Evolutionary conservation across 1,140 invertebrate genomes (phyloP).

Genomic region (Diachasmimorpha longicaudata): DNA sequence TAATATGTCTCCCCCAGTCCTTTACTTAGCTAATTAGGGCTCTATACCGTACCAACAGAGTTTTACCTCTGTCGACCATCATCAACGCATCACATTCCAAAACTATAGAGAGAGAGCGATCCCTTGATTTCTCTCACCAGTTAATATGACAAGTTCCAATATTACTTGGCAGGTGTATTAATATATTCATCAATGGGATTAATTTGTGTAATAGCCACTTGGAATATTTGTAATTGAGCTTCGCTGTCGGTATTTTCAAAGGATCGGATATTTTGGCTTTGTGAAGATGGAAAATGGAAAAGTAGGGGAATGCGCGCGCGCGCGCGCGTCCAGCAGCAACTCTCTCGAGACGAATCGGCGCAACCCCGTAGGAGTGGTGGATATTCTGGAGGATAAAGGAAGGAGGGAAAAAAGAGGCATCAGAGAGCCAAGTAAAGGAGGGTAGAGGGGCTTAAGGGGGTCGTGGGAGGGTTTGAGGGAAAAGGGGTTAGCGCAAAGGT

Average conservation of each 20-base stretch:
- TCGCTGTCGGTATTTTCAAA: background rate
- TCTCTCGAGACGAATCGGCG: background rate
- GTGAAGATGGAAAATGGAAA: background rate
- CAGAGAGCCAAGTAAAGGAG: slow-evolving; percentile 15
- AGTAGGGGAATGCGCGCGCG: background rate
- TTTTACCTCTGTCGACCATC: slow-evolving; percentile 9
- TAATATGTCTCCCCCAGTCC: slow-evolving; percentile 44
- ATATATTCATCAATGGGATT: slow-evolving; percentile 60
- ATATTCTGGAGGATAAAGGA: slow-evolving; percentile 1
- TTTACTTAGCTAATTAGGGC: slow-evolving; percentile 64
- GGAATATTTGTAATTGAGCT: background rate
- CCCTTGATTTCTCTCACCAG: background rate
- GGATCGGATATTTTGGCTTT: background rate
- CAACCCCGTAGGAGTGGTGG: background rate
- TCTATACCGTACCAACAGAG: slow-evolving; percentile 34
- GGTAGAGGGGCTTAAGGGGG: slow-evolving; percentile 7
- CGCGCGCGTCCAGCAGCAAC: too few relatives aligned
- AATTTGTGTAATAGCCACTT: slow-evolving; percentile 37
- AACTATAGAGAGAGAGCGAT: background rate
- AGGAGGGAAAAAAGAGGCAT: slow-evolving; percentile 20
- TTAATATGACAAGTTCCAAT: slow-evolving; percentile 44
- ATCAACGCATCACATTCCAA: slow-evolving; percentile 18
- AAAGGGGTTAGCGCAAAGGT: slow-evolving; percentile 58
- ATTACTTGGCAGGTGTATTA: slow-evolving; percentile 54
- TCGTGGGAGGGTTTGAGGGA: background rate